A percentile compares a stretch with the other conserved stretches of the same genome.
Conservation (phyloP, 2,888 invertebrate species). For the Drosophila birchii region DNA sequence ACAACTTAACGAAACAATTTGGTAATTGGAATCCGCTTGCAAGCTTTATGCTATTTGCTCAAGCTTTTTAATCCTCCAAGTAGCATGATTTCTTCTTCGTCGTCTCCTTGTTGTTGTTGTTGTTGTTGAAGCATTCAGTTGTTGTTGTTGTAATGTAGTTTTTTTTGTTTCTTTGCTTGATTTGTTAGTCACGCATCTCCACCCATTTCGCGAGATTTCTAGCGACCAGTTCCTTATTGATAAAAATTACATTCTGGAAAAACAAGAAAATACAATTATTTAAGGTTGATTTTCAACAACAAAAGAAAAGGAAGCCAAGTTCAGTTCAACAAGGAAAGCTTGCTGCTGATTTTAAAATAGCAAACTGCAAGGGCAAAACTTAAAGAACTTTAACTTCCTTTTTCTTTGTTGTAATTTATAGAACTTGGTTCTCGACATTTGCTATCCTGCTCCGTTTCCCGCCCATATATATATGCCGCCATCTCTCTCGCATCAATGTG, state of each 20-base stretch:
- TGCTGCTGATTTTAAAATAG: neutral
- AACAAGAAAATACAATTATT: neutral
- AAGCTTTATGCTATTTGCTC: conserved; percentile 5
- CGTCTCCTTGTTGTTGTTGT: conserved; percentile 18
- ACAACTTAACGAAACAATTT: conserved; percentile 40
- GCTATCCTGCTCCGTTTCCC: neutral
- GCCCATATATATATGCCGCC: neutral
- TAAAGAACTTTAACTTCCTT: neutral
- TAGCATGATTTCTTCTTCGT: conserved; percentile 18
- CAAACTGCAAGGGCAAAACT: no score
- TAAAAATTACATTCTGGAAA: conserved; percentile 90
- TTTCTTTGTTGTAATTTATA: neutral
- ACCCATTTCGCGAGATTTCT: conserved; percentile 93
- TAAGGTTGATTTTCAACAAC: neutral
- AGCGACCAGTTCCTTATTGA: conserved; percentile 94
- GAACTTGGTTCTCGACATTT: neutral
- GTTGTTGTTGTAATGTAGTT: conserved; percentile 39
- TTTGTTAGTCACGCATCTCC: conserved; percentile 82
- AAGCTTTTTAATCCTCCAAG: conserved; percentile 23
- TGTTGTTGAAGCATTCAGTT: conserved; percentile 31
- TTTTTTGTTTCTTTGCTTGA: conserved; percentile 34
- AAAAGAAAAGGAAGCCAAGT: neutral
- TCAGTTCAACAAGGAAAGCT: neutral
- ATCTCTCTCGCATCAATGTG: conserved; percentile 29
- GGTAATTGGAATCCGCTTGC: conserved; percentile 16